Conservation (phyloP, 2,888 invertebrate genomes). For the Psococerastis gibbosa region DNA sequence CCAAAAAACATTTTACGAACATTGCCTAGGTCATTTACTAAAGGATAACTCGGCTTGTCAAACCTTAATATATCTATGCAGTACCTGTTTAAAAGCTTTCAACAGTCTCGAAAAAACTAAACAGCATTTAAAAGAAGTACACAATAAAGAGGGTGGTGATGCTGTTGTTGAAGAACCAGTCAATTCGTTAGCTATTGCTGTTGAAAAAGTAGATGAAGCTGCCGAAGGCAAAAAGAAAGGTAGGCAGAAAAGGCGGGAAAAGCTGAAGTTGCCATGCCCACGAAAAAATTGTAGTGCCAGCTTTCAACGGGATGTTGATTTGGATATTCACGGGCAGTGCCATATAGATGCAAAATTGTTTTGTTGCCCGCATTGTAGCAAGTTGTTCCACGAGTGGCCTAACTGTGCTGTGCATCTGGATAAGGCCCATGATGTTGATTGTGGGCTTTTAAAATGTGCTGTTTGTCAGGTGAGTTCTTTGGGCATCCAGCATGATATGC, state of each 20-base stretch:
- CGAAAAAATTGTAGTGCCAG: slow-evolving; percentile 15
- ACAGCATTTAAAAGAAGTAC: slow-evolving; percentile 5
- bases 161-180: too few relatives aligned
- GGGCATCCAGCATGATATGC: too few relatives aligned
- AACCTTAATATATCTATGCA: slow-evolving; percentile 1
- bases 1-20: neutral
- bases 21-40: slow-evolving; percentile 4
- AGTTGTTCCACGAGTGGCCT: neutral
- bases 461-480: slow-evolving; percentile 2
- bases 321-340: neutral
- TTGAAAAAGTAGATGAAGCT: slow-evolving; percentile 2
- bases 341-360: slow-evolving; percentile 1
- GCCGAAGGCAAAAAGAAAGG: neutral
- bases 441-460: slow-evolving; percentile 1
- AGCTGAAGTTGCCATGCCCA: slow-evolving; percentile 13
- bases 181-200: too few relatives aligned
- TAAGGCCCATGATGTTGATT: slow-evolving; percentile 7
- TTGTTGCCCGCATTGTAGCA: neutral
- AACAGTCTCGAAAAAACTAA: slow-evolving; percentile 3
- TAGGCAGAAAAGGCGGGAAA: neutral
- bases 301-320: slow-evolving; percentile 11
- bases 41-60: neutral
- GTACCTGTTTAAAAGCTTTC: slow-evolving; percentile 1
- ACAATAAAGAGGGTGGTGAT: too few relatives aligned
- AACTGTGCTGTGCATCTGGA: neutral